These are phyloP conservation scores for Zaprionus tsacasi DNA, from an alignment of 1,140 invertebrate genomes.

Conservation along the genomic window DNA sequence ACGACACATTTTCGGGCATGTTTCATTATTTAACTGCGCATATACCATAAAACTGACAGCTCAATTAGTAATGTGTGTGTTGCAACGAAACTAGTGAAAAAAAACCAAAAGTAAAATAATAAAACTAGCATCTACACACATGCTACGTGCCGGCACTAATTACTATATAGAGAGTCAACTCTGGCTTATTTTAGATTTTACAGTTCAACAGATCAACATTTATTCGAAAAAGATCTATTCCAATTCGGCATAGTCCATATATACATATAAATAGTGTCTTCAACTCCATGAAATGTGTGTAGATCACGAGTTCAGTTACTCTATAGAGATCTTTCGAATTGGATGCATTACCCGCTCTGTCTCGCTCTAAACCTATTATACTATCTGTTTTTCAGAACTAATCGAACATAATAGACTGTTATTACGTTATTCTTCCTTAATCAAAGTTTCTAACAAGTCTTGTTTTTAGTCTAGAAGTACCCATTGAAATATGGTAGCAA, in stretches of 20 bases:
- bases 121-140: constrained; percentile 12
- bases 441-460: background rate
- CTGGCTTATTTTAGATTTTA: background rate
- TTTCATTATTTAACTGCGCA: constrained; percentile 57
- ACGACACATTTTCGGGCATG: constrained; percentile 40
- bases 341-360: background rate
- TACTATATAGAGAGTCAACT: background rate
- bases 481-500: background rate
- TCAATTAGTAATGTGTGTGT: constrained; percentile 43
- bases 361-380: background rate
- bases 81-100: constrained; percentile 20
- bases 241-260: background rate
- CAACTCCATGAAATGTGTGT: background rate
- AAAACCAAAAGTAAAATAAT: constrained; percentile 15
- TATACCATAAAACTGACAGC: constrained; percentile 44
- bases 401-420: background rate
- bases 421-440: background rate
- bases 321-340: background rate
- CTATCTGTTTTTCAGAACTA: background rate
- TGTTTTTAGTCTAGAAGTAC: background rate
- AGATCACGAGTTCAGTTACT: background rate
- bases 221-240: background rate
- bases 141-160: background rate
- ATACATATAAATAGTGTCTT: background rate
- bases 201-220: background rate